These are phyloP conservation scores for Stomatorhinus ivindoensis DNA, from an alignment of 2,113 vertebrate species.

Conservation along the genomic window DNA sequence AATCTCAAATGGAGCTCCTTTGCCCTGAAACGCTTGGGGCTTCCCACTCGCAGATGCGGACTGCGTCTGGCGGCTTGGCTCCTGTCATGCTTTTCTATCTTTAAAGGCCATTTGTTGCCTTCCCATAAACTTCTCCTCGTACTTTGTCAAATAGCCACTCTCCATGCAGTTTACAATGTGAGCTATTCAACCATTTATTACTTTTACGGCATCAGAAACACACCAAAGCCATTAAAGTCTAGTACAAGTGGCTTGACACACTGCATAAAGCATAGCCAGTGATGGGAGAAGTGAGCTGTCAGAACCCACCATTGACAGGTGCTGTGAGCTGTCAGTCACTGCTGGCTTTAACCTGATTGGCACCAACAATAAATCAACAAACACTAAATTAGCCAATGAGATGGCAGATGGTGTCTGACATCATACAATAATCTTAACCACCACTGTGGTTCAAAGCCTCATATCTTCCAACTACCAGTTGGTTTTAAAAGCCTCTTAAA, in stretches of 20 bases:
- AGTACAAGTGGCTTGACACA: not conserved
- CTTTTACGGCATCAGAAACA: not conserved
- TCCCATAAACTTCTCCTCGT: not conserved
- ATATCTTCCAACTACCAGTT: not conserved
- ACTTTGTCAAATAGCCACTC: not conserved
- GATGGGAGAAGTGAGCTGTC: not conserved
- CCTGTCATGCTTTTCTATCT: not conserved
- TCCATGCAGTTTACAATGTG: not conserved
- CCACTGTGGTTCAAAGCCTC: not conserved
- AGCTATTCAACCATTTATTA: not conserved
- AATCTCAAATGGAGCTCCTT: not conserved
- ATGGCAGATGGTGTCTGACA: not conserved
- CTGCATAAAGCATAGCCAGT: not conserved
- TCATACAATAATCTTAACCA: not conserved
- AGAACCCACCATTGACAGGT: not conserved
- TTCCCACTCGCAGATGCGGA: not conserved
- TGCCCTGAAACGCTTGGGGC: not conserved
- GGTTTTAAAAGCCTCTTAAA: not conserved
- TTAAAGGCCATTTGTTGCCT: not conserved
- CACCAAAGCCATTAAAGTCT: not conserved
- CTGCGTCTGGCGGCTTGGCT: not conserved
- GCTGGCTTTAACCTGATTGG: not conserved
- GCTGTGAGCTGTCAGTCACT: not conserved
- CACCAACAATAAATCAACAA: not conserved
- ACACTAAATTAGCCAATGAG: not conserved